Percentiles rank a stretch among this genome's conserved stretches.
Evolutionary conservation across 2,888 invertebrate genomes (phyloP).

Genomic region (Drosophila niveifrons): DNA sequence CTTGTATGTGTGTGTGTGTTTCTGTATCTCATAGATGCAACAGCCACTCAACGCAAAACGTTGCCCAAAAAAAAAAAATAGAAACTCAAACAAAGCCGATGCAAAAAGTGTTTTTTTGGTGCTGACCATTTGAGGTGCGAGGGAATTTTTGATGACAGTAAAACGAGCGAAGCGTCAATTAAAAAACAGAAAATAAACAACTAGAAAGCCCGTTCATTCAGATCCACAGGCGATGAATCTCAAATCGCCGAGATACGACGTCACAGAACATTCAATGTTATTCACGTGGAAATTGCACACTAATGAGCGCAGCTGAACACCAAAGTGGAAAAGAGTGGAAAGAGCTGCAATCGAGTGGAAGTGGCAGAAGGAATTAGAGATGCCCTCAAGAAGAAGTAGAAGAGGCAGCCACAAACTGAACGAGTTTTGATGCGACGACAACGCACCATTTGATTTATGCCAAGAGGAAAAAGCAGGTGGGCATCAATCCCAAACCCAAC

Average conservation of each 20-base stretch:
- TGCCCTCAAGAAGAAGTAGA: slow-evolving; percentile 7
- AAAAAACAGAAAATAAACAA: slow-evolving; percentile 58
- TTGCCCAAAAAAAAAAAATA: slow-evolving; percentile 2
- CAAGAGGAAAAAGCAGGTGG: slow-evolving; percentile 48
- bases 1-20: background rate
- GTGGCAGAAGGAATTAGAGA: background rate
- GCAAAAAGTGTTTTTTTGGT: slow-evolving; percentile 15
- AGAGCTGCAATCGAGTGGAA: slow-evolving; percentile 8
- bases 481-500: background rate
- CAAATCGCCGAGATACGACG: slow-evolving; percentile 71
- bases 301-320: slow-evolving; percentile 62
- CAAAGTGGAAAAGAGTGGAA: slow-evolving; percentile 6
- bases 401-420: slow-evolving; percentile 32
- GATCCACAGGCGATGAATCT: slow-evolving; percentile 55
- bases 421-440: slow-evolving; percentile 66
- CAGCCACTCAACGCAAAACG: slow-evolving; percentile 40
- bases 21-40: slow-evolving; percentile 32
- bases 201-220: slow-evolving; percentile 19
- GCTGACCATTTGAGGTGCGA: slow-evolving; percentile 58
- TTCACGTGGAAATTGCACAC: slow-evolving; percentile 79
- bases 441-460: slow-evolving; percentile 74
- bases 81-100: slow-evolving; percentile 21
- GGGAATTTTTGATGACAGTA: slow-evolving; percentile 61
- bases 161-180: slow-evolving; percentile 75
- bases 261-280: slow-evolving; percentile 81